Evolutionary conservation across 2,113 vertebrate genomes (phyloP).

Genomic region (Speoplatyrhinus poulsoni): DNA sequence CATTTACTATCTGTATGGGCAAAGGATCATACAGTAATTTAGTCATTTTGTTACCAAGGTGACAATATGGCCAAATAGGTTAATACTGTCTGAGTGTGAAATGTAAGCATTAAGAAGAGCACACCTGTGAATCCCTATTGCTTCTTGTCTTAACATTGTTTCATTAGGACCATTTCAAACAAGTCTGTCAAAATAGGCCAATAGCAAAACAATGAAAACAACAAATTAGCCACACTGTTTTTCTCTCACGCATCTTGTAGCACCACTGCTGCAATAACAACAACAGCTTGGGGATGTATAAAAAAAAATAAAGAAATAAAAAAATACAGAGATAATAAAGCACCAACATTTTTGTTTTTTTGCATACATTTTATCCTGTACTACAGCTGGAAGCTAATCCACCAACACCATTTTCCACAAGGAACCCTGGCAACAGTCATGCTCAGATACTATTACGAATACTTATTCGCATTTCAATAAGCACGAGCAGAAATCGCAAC

Average conservation of each 20-base stretch:
- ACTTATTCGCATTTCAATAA: constrained; percentile 70
- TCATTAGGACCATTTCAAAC: not conserved
- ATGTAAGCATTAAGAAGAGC: too few species aligned
- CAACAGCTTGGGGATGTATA: constrained; percentile 58
- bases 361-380: constrained; percentile 51
- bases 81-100: too few species aligned
- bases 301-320: constrained; percentile 7
- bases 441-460: constrained; percentile 68
- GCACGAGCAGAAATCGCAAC: constrained; percentile 44
- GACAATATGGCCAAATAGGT: too few species aligned
- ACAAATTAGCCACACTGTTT: constrained; percentile 27
- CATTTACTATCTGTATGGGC: too few species aligned
- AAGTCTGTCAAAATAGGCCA: constrained; percentile 14
- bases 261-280: constrained; percentile 41
- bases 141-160: too few species aligned
- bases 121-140: too few species aligned
- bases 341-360: constrained; percentile 57
- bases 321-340: constrained; percentile 5
- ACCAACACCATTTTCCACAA: constrained; percentile 61
- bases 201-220: constrained; percentile 20
- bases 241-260: constrained; percentile 31
- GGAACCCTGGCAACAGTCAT: constrained; percentile 47
- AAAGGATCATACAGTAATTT: too few species aligned
- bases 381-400: constrained; percentile 55
- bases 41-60: too few species aligned